A percentile compares a stretch with the other conserved stretches of the same genome.
Conservation (phyloP, 2,888 invertebrate genomes). For the Ophraella communa region DNA sequence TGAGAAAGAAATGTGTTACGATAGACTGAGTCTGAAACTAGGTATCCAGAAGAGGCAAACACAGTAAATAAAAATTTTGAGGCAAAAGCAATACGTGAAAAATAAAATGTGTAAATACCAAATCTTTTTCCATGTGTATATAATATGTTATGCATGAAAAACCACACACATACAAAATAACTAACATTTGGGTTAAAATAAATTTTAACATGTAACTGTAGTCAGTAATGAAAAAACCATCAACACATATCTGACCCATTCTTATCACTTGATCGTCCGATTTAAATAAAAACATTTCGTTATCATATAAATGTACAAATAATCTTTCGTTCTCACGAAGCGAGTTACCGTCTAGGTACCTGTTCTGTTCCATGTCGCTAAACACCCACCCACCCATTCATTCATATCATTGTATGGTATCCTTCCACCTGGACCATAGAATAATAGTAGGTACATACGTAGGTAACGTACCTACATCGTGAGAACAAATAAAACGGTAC, state of each 20-base stretch:
- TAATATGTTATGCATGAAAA: no score
- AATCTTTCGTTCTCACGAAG: conserved; percentile 33
- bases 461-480: conserved; percentile 10
- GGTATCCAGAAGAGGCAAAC: no score
- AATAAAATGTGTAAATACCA: no score
- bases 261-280: conserved; percentile 16
- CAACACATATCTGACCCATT: not conserved
- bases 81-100: no score
- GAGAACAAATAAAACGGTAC: conserved; percentile 18
- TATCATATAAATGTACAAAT: conserved; percentile 28
- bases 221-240: no score
- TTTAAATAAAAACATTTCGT: conserved; percentile 24
- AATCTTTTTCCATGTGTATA: no score
- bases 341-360: conserved; percentile 26
- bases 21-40: no score
- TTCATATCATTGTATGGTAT: conserved; percentile 41
- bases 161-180: no score
- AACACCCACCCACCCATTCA: conserved; percentile 43
- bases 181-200: no score
- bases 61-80: no score
- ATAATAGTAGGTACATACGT: conserved; percentile 11
- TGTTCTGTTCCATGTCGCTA: conserved; percentile 31
- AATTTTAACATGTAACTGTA: no score
- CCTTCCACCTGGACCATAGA: conserved; percentile 25
- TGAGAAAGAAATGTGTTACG: no score